A percentile compares a stretch with the other conserved stretches of the same genome.
phyloP scores from a whole-genome alignment of 2,113 vertebrate species.

The Muscicapa adusta region DNA sequence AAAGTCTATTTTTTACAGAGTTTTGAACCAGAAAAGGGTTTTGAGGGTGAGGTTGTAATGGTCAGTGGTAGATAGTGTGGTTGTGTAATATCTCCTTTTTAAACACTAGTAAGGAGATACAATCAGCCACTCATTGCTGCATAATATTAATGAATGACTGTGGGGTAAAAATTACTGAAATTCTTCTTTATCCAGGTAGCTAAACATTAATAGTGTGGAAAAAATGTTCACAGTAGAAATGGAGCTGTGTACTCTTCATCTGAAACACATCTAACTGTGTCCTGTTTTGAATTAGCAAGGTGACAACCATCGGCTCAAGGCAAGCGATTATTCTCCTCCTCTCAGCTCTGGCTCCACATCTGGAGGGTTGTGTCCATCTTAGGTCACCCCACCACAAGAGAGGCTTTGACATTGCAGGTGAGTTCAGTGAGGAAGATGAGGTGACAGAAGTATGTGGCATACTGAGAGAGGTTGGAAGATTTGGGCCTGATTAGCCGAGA shows the following conservation, averaged over 20 bases:
- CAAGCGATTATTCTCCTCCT: not conserved
- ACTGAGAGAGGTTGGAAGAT: fast-evolving
- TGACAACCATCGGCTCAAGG: fast-evolving
- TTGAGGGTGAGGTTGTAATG: not conserved
- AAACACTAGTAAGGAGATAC: not conserved
- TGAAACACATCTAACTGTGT: not conserved
- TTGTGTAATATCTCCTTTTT: not conserved
- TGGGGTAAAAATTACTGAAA: not conserved
- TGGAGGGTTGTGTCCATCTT: not conserved
- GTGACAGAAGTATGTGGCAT: not conserved
- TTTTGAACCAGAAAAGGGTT: not conserved
- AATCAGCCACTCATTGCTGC: not conserved
- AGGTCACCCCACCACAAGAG: not conserved
- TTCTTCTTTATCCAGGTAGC: not conserved
- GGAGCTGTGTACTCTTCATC: not conserved
- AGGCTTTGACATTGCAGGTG: not conserved
- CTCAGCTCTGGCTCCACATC: not conserved
- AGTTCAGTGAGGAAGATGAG: not conserved
- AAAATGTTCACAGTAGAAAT: not conserved
- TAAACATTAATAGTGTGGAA: not conserved
- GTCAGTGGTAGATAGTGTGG: not conserved
- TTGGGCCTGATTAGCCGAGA: not conserved
- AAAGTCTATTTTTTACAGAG: not conserved
- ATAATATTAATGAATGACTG: not conserved
- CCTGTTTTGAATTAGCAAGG: not conserved